These are phyloP conservation scores for Vanacampus margaritifer DNA, from an alignment of 2,113 vertebrate species.

Conservation along the genomic window DNA sequence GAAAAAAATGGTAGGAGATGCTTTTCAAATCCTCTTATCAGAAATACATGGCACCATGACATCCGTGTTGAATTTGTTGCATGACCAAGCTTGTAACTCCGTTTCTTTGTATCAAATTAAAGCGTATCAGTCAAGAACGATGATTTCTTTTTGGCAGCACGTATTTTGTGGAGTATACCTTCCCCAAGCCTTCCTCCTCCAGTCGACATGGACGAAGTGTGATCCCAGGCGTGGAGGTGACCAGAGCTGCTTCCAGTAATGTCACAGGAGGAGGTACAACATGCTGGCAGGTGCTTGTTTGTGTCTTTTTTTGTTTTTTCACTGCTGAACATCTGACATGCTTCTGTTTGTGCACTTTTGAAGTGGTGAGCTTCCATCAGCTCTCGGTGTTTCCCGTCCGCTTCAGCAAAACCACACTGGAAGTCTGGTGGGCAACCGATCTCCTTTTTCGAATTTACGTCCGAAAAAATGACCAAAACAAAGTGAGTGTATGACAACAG, in stretches of 20 bases:
- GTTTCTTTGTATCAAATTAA: too few relatives aligned
- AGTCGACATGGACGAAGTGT: constrained; percentile 62
- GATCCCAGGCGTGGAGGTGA: constrained; percentile 67
- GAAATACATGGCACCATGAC: background rate
- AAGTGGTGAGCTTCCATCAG: constrained; percentile 87
- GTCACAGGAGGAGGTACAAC: constrained; percentile 75
- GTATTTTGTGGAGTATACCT: constrained; percentile 87
- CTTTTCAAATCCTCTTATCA: background rate
- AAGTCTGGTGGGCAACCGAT: constrained; percentile 82
- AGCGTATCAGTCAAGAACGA: background rate
- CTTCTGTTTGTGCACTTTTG: constrained; percentile 41
- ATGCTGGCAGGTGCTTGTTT: background rate
- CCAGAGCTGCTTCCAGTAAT: constrained; percentile 82
- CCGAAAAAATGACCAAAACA: constrained; percentile 80
- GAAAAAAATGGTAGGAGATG: constrained; percentile 77
- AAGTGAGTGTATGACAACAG: constrained; percentile 67
- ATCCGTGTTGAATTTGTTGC: too few relatives aligned
- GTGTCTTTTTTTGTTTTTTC: background rate
- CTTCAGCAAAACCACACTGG: constrained; percentile 69
- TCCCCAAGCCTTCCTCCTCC: constrained; percentile 75
- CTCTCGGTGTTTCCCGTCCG: constrained; percentile 79
- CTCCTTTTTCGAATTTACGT: constrained; percentile 84
- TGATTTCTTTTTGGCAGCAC: constrained; percentile 69
- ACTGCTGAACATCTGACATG: background rate
- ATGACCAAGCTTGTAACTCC: too few relatives aligned